phyloP scores from a whole-genome alignment of 1,140 invertebrate species.

The Sinonovacula constricta region DNA sequence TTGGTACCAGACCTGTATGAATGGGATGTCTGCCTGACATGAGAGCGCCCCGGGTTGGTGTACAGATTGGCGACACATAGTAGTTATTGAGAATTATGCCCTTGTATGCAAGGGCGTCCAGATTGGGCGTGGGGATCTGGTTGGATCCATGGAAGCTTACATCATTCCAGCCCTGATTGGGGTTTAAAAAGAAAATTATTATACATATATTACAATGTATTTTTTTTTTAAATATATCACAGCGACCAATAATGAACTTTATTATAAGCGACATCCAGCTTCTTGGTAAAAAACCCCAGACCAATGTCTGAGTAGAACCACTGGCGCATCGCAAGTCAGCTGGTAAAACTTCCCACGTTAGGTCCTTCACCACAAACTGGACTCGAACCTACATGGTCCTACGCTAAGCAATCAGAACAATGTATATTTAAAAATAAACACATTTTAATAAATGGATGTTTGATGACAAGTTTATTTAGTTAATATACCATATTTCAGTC shows the following conservation, averaged over 20 bases:
- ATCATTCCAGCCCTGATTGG: conserved; percentile 90
- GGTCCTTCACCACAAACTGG: no score
- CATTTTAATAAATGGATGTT: no score
- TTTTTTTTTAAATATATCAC: not conserved
- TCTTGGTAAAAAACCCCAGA: not conserved
- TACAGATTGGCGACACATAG: conserved; percentile 77
- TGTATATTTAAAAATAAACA: no score
- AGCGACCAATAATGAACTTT: not conserved
- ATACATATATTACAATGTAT: not conserved
- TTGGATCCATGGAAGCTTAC: conserved; percentile 92
- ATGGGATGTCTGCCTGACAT: conserved; percentile 74
- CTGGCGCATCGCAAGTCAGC: not conserved
- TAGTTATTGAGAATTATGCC: conserved; percentile 76
- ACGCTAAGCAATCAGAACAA: no score
- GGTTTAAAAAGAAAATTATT: not conserved
- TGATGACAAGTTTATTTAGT: no score
- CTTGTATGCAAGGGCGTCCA: conserved; percentile 71
- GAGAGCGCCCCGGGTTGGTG: conserved; percentile 72
- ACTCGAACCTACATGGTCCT: no score
- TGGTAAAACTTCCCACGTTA: no score
- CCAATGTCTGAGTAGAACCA: not conserved
- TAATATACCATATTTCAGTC: no score
- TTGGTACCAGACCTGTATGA: conserved; percentile 65
- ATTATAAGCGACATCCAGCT: not conserved
- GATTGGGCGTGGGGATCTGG: conserved; percentile 80